These are phyloP conservation scores for Pseudochromis fuscus DNA, from an alignment of 2,797 vertebrate genomes.

Conservation along the genomic window DNA sequence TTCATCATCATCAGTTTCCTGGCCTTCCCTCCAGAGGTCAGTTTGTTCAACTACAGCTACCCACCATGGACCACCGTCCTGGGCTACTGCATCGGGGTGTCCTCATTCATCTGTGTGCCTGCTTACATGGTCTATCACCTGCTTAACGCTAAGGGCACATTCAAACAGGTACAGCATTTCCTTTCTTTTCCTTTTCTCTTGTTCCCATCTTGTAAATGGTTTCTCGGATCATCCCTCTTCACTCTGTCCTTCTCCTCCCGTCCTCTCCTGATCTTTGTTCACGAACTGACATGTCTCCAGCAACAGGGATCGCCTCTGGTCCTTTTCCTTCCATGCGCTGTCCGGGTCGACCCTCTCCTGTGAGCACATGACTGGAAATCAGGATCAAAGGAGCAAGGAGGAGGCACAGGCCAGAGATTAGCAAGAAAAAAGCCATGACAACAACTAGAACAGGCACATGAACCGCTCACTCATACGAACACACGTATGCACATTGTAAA, in stretches of 20 bases:
- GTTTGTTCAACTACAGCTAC: conserved; percentile 92
- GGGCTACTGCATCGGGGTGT: conserved; percentile 96
- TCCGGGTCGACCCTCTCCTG: conserved; percentile 40
- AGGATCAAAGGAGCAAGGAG: conserved; percentile 65
- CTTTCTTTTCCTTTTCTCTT: background rate
- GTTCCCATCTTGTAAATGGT: background rate
- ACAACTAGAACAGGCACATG: background rate
- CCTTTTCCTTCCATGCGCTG: conserved; percentile 9
- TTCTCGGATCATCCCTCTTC: background rate
- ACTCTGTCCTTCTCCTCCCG: background rate
- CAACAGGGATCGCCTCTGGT: conserved; percentile 15
- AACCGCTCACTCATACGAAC: conserved; percentile 1
- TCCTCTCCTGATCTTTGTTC: conserved; percentile 11
- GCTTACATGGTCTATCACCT: conserved; percentile 92
- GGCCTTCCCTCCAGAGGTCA: conserved; percentile 90
- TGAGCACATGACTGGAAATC: conserved; percentile 45
- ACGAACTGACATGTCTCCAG: conserved; percentile 17
- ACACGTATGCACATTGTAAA: conserved; percentile 11
- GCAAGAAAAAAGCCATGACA: conserved; percentile 24
- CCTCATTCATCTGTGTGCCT: conserved; percentile 96
- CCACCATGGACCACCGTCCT: conserved; percentile 93
- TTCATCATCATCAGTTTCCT: conserved; percentile 97
- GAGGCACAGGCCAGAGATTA: conserved; percentile 52
- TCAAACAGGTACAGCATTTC: conserved; percentile 89
- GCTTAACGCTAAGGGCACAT: conserved; percentile 90